Base-by-base conservation (phyloP, 2,113 vertebrate genomes). In the Spheniscus mendiculus region DNA sequence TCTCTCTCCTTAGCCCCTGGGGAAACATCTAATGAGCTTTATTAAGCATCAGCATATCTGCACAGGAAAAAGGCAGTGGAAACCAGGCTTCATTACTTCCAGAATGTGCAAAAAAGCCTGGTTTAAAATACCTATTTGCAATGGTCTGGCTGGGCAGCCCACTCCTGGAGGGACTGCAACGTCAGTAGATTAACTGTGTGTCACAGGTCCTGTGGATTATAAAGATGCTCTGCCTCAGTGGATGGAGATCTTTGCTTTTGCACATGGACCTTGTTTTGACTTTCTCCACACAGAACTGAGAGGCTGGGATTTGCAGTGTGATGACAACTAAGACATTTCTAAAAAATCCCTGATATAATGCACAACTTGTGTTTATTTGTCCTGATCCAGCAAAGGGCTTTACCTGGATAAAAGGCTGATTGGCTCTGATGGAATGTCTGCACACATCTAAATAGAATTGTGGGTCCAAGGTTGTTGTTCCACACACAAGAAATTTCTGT, bases 261-360 rank as follows among this genome's bases (percentile, higher is more conserved):
- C 34, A 42, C 1, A 4, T 1, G 0, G n/a, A 52, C 5, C 6
- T 85, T 12, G 2, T 32, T 27, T 55, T 89, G 36, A 29, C 27
- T 84, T 70, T 66, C 42, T 49, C 42, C 50, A 34, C 0, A 5
- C 15, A 59, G 20, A 76, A 27, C 29, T 49, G 10, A 9, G 7
- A 82, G 17, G 14, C 38, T 67, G 18, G n/a, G 15, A 12, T 84
- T 85, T 79, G 40, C 6, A 7, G 10, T 45, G 5, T 38, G 32
- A 62, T 58, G 34, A 36, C 45, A 83, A 29, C 17, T 6, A 61
- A 45, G 27, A 59, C 4, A 15, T 45, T 88, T 83, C 49, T 42
- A 53, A 81, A 25, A 88, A 80, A 80, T 61, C 32, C 18, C 30
- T 49, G 34, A 63, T 0, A 1, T 73, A 70, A 73, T 0, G 0